Evolutionary conservation across 2,888 invertebrate genomes (phyloP), one percentile per base, ranked within the genome.

Genomic region (Cartodere bifasciata): DNA sequence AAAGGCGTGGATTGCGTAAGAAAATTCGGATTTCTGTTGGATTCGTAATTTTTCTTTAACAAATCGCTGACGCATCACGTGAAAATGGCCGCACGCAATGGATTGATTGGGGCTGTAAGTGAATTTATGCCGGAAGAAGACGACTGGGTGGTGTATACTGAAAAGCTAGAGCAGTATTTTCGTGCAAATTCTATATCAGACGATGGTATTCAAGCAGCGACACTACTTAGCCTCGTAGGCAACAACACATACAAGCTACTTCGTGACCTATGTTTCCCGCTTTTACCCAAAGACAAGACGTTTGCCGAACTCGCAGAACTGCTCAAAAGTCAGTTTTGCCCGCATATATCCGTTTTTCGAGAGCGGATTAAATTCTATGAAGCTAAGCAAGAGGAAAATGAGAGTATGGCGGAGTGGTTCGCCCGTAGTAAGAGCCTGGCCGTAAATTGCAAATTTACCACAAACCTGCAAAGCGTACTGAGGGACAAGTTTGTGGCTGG

Each of bases 371-470:
- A 36, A 16, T 45, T 46, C 23, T 42, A 40, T 23, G 35, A 39
- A 7, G 39, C 37, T n/a, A 30, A 29, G 16, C 40, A 46, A 36
- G 21, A 25, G n/a, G 20, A 25, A 7, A 23, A 26, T 13, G 41
- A 44, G 28, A 27, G 31, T 1, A 30, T 39, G 7, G 34, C 21
- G 4, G 29, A 37, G 21, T 45, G 38, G 38, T 40, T 36, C 32
- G 40, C 38, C 9, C 13, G 42, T 13, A 32, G 44, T 4, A 38
- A 38, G 21, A 41, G 33, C 22, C 29, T 38, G 9, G 36, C 41
- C 12, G 36, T 39, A 11, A 38, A 39, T 31, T 46, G 46, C 29
- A 37, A 41, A 31, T 45, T 44, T 32, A 38, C 34, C 7, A 20
- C 5, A 2, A 23, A 31, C 2, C 29, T 42, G 24, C 16, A 34